Conservation (phyloP, 1,140 invertebrate genomes). For the Eupristina koningsbergeri region DNA sequence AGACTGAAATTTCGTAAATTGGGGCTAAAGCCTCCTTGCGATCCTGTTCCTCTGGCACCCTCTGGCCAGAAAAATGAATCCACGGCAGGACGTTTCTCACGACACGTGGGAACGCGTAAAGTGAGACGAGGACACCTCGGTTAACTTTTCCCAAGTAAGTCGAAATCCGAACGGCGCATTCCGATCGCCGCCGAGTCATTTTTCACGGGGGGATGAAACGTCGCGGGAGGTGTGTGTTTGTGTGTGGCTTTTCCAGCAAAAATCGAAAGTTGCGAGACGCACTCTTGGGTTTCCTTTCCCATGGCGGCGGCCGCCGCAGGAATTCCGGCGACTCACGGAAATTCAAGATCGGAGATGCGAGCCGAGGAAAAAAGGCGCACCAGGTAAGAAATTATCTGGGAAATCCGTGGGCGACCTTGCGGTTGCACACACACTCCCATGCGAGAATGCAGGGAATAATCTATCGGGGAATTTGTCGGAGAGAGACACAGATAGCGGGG, state of each 20-base stretch:
- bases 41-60: slow-evolving; percentile 55
- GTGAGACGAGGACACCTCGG: slow-evolving; percentile 20
- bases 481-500: slow-evolving; percentile 41
- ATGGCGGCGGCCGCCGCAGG: background rate
- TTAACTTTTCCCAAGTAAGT: slow-evolving; percentile 45
- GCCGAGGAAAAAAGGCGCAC: background rate
- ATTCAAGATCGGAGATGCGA: background rate
- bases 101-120: slow-evolving; percentile 59
- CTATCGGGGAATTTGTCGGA: slow-evolving; percentile 47
- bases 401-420: slow-evolving; percentile 24
- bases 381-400: slow-evolving; percentile 26
- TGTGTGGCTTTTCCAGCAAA: no score
- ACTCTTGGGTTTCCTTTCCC: background rate
- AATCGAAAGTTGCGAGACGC: no score
- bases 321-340: background rate
- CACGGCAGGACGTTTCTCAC: slow-evolving; percentile 58
- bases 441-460: slow-evolving; percentile 43
- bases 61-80: slow-evolving; percentile 54
- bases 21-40: slow-evolving; percentile 48
- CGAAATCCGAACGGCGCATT: slow-evolving; percentile 42
- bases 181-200: background rate
- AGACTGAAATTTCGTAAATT: slow-evolving; percentile 34
- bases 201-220: background rate
- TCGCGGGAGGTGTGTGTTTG: background rate
- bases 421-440: background rate